phyloP scores from a whole-genome alignment of 2,113 vertebrate genomes.

The Anguilla rostrata region DNA sequence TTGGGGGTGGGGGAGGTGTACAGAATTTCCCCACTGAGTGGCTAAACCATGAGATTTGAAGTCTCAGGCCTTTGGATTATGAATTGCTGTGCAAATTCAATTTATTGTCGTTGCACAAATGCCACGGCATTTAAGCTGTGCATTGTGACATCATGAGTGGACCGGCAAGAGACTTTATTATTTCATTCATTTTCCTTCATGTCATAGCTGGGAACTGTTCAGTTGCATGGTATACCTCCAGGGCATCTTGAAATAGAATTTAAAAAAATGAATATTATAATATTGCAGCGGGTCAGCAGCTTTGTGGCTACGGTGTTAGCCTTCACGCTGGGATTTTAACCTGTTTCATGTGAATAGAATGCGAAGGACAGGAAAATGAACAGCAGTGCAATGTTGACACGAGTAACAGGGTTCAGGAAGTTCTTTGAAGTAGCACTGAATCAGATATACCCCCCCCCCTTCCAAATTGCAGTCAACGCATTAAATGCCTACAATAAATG shows the following conservation, averaged over 20 bases:
- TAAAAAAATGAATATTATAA: background rate
- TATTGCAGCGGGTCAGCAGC: background rate
- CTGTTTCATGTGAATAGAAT: background rate
- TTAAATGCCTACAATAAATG: no score
- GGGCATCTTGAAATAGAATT: background rate
- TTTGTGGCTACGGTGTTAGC: background rate
- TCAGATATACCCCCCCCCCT: no score
- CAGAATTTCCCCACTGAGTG: slow-evolving; percentile 6
- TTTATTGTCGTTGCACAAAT: slow-evolving; percentile 1
- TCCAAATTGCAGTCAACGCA: no score
- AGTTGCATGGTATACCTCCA: background rate
- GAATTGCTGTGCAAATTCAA: background rate
- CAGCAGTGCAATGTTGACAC: no score
- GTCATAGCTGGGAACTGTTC: slow-evolving; percentile 2
- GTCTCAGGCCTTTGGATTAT: background rate
- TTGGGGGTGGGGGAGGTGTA: background rate
- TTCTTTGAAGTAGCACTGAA: no score
- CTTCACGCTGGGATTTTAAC: background rate
- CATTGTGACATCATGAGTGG: background rate
- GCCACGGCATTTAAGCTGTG: background rate
- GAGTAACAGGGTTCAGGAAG: no score
- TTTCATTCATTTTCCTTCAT: background rate
- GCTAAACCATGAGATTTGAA: slow-evolving; percentile 3
- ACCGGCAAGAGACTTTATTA: background rate
- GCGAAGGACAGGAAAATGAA: background rate